Conservation (phyloP, 2,888 invertebrate species). For the Dermolepida albohirtum region DNA sequence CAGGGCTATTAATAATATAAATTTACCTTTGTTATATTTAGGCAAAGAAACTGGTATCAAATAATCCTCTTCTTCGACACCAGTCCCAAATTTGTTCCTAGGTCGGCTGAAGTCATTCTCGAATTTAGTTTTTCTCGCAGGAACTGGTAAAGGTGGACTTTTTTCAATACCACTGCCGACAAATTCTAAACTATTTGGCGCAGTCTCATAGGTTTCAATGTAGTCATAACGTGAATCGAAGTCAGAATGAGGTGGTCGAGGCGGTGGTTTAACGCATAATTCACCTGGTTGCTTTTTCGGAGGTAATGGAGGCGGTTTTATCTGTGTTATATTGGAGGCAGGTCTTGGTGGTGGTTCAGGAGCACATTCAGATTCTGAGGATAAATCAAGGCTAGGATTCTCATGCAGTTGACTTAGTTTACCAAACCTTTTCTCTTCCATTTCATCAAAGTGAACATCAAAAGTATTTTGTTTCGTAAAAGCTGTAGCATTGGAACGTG, state of each 20-base stretch:
- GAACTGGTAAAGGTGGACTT: slow-evolving; percentile 73
- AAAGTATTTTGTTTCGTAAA: slow-evolving; percentile 63
- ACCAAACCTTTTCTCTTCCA: slow-evolving; percentile 38
- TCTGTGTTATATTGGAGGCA: slow-evolving; percentile 70
- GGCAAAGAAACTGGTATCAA: slow-evolving; percentile 74
- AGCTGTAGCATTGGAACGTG: slow-evolving; percentile 45
- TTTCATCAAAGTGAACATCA: slow-evolving; percentile 56
- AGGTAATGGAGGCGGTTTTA: slow-evolving; percentile 79
- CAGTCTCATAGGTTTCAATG: slow-evolving; percentile 66
- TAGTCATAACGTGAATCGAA: slow-evolving; percentile 69
- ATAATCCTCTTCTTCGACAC: slow-evolving; percentile 72
- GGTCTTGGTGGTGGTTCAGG: slow-evolving; percentile 79
- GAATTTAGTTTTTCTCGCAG: slow-evolving; percentile 68
- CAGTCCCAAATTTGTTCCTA: slow-evolving; percentile 56
- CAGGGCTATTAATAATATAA: too few relatives aligned
- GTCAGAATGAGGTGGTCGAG: slow-evolving; percentile 72
- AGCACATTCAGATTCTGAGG: slow-evolving; percentile 64
- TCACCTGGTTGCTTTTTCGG: slow-evolving; percentile 76
- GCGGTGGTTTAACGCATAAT: slow-evolving; percentile 73
- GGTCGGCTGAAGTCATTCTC: slow-evolving; percentile 65
- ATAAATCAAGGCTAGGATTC: slow-evolving; percentile 60
- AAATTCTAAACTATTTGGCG: slow-evolving; percentile 54
- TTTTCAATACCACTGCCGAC: slow-evolving; percentile 54
- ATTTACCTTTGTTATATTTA: slow-evolving; percentile 57
- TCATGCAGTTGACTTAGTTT: slow-evolving; percentile 55